These are phyloP conservation scores for Apodemus sylvaticus DNA, from an alignment of 2,113 vertebrate genomes.

Conservation along the genomic window DNA sequence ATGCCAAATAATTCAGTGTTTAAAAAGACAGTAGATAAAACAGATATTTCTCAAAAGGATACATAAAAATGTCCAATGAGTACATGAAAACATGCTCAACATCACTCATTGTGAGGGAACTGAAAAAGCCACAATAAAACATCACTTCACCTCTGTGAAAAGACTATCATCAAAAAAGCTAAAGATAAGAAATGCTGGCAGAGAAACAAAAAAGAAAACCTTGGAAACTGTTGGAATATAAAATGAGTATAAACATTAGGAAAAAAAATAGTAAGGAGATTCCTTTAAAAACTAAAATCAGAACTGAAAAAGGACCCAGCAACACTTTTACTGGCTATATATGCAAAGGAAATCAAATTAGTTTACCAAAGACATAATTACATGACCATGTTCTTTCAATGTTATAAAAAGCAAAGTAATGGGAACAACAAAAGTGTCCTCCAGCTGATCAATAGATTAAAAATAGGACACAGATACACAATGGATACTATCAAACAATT, in stretches of 20 bases:
- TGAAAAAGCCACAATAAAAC: background rate
- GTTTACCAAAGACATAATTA: background rate
- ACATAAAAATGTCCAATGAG: background rate
- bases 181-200: background rate
- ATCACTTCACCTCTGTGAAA: background rate
- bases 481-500: background rate
- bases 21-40: background rate
- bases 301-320: background rate
- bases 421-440: background rate
- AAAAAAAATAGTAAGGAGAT: background rate
- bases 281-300: background rate
- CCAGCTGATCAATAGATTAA: background rate
- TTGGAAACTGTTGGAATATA: background rate
- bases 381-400: background rate
- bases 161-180: background rate
- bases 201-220: background rate
- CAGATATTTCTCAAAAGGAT: background rate
- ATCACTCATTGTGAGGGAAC: background rate
- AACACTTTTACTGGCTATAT: background rate
- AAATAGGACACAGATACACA: background rate
- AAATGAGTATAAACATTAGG: background rate
- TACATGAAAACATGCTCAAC: background rate
- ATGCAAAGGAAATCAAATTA: background rate
- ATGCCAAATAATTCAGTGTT: background rate
- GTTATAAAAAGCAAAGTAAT: background rate